These are phyloP conservation scores for Agrotis puta DNA, from an alignment of 2,888 invertebrate species.

Conservation along the genomic window DNA sequence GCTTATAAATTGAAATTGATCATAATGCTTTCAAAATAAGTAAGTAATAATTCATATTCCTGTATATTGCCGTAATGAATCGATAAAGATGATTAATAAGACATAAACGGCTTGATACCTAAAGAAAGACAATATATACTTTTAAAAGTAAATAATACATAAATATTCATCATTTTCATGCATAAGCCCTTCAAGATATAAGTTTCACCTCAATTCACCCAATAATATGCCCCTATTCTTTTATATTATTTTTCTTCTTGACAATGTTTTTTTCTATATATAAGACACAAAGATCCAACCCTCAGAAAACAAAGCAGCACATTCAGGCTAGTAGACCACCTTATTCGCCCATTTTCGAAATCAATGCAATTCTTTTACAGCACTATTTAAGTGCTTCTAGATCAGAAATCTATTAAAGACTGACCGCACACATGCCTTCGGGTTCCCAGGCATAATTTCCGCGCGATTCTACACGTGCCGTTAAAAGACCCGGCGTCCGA, in stretches of 20 bases:
- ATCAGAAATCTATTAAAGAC: too few species aligned
- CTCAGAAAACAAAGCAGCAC: conserved; percentile 7
- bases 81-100: not conserved
- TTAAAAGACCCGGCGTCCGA: too few species aligned
- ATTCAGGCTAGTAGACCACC: not conserved
- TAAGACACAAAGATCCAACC: not conserved
- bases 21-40: not conserved
- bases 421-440: too few species aligned
- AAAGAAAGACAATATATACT: too few species aligned
- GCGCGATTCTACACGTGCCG: too few species aligned
- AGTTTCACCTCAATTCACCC: not conserved
- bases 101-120: too few species aligned
- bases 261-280: not conserved
- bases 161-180: conserved; percentile 1
- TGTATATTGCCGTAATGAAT: conserved; percentile 33
- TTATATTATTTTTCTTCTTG: not conserved
- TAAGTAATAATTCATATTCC: not conserved
- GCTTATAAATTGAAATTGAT: not conserved
- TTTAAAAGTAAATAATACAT: not conserved
- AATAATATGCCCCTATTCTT: not conserved
- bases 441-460: too few species aligned
- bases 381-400: too few species aligned
- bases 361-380: not conserved
- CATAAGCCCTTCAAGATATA: not conserved
- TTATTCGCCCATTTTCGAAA: not conserved